A percentile compares a stretch with the other conserved stretches of the same genome.
Conservation (phyloP, 2,113 vertebrate genomes). For the Steatornis caripensis region DNA sequence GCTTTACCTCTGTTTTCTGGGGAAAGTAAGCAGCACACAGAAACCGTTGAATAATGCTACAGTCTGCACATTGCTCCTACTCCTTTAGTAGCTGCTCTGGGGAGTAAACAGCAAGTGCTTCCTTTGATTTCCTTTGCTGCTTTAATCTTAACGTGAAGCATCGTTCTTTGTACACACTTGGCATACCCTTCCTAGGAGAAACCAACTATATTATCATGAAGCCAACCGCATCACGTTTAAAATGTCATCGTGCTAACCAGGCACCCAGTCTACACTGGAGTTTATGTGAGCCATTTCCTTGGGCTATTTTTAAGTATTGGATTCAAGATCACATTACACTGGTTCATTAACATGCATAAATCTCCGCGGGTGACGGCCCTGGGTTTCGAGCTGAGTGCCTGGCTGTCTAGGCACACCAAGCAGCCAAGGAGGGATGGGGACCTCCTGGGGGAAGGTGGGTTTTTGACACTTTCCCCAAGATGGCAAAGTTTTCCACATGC, state of each 20-base stretch:
- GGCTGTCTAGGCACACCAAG: neutral
- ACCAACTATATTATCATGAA: neutral
- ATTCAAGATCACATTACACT: neutral
- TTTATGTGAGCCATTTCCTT: neutral
- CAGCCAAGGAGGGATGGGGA: neutral
- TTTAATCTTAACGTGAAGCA: neutral
- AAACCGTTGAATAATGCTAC: neutral
- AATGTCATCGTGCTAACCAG: neutral
- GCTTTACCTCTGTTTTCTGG: neutral
- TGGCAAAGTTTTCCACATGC: neutral
- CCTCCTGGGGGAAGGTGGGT: neutral
- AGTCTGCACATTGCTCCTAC: neutral
- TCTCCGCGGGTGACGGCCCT: neutral
- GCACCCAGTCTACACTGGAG: neutral
- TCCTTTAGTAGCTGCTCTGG: neutral
- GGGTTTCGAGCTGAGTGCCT: neutral
- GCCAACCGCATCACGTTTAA: neutral
- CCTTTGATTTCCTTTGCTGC: neutral
- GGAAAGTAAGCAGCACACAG: neutral
- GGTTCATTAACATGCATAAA: neutral
- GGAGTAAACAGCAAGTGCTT: neutral
- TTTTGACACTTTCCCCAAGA: neutral
- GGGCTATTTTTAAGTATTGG: constrained; percentile 28
- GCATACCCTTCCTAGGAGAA: neutral
- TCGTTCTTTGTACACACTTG: neutral